Percentiles rank a stretch among this genome's conserved stretches.
These are phyloP conservation scores for Callorhinus ursinus DNA, from an alignment of 2,113 vertebrate genomes.

Conservation along the genomic window DNA sequence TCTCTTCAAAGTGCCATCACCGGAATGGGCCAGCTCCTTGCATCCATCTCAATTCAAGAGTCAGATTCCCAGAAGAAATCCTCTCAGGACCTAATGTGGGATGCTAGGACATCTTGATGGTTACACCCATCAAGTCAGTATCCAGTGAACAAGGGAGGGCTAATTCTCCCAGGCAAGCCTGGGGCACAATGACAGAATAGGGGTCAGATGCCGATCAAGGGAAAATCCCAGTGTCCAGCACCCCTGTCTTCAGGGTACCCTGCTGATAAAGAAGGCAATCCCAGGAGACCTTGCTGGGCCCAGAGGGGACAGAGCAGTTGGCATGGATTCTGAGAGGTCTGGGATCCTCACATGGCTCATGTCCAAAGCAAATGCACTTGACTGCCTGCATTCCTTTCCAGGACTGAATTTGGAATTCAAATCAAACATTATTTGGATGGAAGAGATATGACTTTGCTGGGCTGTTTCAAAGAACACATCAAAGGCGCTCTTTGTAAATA, in stretches of 20 bases:
- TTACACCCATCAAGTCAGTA: background rate
- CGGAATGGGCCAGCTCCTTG: background rate
- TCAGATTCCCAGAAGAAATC: background rate
- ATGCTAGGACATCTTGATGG: background rate
- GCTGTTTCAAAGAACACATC: constrained; percentile 73
- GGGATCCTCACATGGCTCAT: background rate
- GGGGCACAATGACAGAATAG: background rate
- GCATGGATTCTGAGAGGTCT: background rate
- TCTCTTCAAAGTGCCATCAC: background rate
- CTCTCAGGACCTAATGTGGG: background rate
- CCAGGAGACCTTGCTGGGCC: background rate
- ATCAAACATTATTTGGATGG: constrained; percentile 45
- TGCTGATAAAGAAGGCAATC: background rate
- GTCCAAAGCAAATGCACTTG: constrained; percentile 39
- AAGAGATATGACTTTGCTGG: constrained; percentile 48
- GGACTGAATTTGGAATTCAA: constrained; percentile 68
- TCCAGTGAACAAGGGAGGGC: background rate
- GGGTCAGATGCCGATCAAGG: background rate
- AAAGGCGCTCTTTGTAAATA: constrained; percentile 77
- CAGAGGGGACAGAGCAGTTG: background rate
- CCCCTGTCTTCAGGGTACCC: background rate
- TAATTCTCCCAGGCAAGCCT: background rate
- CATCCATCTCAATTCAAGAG: background rate
- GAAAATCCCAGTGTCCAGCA: background rate
- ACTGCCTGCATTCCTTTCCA: constrained; percentile 2